A percentile compares a stretch with the other conserved stretches of the same genome.
phyloP scores from a whole-genome alignment of 1,140 invertebrate species.

The Megalonaias nervosa region DNA sequence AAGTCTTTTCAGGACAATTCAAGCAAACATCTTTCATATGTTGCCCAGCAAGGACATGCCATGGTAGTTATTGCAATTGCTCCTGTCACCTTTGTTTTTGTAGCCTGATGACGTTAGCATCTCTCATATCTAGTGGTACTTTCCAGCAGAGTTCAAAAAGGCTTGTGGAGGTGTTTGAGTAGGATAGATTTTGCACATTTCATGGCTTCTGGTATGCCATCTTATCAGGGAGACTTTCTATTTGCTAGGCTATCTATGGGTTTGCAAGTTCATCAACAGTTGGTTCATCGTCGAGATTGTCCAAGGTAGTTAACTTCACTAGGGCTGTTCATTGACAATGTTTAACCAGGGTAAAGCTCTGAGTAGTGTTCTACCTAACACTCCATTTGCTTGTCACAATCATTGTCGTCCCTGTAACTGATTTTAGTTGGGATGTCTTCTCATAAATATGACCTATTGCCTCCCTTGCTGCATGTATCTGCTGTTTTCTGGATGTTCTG shows the following conservation, averaged over 20 bases:
- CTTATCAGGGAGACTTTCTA: constrained; percentile 1
- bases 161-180: constrained; percentile 9
- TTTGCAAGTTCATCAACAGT: constrained; percentile 19
- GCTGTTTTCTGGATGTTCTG: neutral
- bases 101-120: no score
- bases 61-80: no score
- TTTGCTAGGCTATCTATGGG: constrained; percentile 6
- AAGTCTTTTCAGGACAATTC: no score
- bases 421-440: neutral
- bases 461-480: neutral
- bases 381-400: constrained; percentile 23
- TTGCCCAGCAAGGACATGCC: no score
- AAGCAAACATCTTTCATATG: no score
- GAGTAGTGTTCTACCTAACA: constrained; percentile 9
- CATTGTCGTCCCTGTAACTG: constrained; percentile 7
- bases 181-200: constrained; percentile 12
- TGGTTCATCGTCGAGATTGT: constrained; percentile 6
- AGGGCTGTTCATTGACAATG: neutral
- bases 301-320: neutral
- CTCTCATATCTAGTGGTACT: neutral
- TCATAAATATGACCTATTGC: no score
- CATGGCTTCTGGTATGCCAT: constrained; percentile 14
- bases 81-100: no score
- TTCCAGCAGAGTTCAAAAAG: constrained; percentile 5
- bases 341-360: constrained; percentile 17